Evolutionary conservation across 2,113 vertebrate species (phyloP).

Genomic region (Oceanodroma tethys): DNA sequence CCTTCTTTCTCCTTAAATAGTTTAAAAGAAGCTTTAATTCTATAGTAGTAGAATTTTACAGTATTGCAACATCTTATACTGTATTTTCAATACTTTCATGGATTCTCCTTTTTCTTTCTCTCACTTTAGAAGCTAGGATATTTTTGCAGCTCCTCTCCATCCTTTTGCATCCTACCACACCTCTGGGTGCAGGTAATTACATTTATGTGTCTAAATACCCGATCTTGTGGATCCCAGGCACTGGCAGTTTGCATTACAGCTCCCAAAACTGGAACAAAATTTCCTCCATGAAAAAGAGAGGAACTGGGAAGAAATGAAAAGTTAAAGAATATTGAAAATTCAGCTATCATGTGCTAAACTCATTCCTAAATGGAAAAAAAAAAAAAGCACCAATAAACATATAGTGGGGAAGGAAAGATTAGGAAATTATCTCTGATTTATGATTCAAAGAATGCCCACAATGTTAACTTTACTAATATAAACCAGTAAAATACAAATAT

Average conservation of each 20-base stretch:
- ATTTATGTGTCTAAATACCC: neutral
- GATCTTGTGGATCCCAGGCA: neutral
- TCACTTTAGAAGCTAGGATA: neutral
- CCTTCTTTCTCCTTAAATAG: neutral
- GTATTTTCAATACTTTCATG: neutral
- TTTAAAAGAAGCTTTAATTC: neutral
- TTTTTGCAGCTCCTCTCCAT: neutral
- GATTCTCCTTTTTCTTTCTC: neutral
- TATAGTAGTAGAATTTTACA: neutral
- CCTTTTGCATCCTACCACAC: neutral
- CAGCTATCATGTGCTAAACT: neutral
- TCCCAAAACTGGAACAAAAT: neutral
- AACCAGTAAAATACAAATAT: neutral
- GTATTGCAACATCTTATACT: neutral
- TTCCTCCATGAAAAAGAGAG: neutral
- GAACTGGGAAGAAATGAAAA: neutral
- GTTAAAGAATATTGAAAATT: neutral
- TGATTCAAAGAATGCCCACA: neutral
- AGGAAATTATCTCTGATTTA: neutral
- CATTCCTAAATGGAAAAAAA: neutral
- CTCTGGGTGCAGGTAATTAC: neutral
- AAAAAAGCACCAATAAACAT: neutral
- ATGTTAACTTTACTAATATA: neutral
- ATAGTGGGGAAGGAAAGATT: neutral
- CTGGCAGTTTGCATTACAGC: neutral